These are phyloP conservation scores for Acanthurus leucopareius DNA, from an alignment of 2,797 vertebrate genomes.

Conservation along the genomic window DNA sequence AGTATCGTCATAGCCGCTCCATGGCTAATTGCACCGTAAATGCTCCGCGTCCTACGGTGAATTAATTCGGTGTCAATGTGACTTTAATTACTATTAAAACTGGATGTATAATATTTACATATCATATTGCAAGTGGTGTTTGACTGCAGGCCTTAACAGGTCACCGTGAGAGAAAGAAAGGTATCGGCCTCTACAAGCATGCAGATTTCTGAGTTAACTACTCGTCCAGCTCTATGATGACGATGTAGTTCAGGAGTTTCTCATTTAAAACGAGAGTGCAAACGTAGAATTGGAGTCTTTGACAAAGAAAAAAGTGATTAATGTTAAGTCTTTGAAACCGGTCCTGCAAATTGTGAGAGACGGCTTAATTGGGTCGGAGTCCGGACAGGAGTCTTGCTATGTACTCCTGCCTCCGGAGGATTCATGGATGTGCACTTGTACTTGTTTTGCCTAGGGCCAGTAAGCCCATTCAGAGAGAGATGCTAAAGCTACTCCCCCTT, in stretches of 20 bases:
- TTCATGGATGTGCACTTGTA: constrained; percentile 74
- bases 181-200: background rate
- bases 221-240: constrained; percentile 6
- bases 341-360: constrained; percentile 58
- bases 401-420: constrained; percentile 69
- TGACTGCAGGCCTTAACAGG: constrained; percentile 68
- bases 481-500: constrained; percentile 81
- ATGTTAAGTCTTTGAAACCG: constrained; percentile 54
- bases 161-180: constrained; percentile 47
- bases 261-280: background rate
- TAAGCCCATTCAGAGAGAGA: constrained; percentile 79
- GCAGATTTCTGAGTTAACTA: constrained; percentile 1
- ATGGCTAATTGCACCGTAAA: constrained; percentile 83
- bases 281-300: constrained; percentile 11
- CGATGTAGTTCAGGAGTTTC: constrained; percentile 7
- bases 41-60: constrained; percentile 67
- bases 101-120: constrained; percentile 75
- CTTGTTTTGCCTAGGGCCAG: constrained; percentile 80
- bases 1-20: constrained; percentile 60
- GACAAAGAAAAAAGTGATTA: constrained; percentile 56
- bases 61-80: constrained; percentile 78
- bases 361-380: constrained; percentile 78
- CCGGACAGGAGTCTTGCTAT: constrained; percentile 55
- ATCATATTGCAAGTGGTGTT: constrained; percentile 43
- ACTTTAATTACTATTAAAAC: constrained; percentile 78